Conservation (phyloP, 2,113 vertebrate species). For the Macroglossus sobrinus region DNA sequence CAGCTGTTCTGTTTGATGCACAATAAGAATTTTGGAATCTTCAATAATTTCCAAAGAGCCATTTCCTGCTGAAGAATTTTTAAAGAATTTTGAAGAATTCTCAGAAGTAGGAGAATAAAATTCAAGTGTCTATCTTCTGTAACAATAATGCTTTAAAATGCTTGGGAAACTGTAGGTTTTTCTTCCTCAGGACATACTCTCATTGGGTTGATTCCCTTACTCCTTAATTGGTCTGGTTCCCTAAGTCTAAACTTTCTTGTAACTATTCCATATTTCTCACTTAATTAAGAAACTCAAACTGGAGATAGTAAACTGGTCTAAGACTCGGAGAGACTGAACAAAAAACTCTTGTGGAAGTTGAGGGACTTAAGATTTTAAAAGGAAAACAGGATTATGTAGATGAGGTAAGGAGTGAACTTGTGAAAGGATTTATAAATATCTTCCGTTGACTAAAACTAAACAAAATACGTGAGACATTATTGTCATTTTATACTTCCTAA, state of each 20-base stretch:
- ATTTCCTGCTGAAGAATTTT: not conserved
- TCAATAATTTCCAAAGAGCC: not conserved
- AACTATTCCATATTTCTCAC: not conserved
- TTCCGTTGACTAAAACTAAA: not conserved
- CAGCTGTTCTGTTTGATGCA: not conserved
- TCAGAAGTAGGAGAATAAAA: not conserved
- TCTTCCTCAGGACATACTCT: not conserved
- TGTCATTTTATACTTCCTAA: not conserved
- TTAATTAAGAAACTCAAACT: not conserved
- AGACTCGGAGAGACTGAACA: not conserved
- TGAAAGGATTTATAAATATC: not conserved
- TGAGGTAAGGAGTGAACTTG: not conserved
- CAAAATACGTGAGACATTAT: not conserved
- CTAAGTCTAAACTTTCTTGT: not conserved
- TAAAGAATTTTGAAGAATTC: no score
- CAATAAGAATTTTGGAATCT: not conserved
- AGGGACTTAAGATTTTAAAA: not conserved
- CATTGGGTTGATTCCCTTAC: not conserved
- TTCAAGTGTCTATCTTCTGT: not conserved
- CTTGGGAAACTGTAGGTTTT: not conserved
- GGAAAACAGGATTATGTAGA: not conserved
- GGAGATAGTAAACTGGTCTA: not conserved
- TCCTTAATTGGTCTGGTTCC: not conserved
- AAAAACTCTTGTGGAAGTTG: not conserved
- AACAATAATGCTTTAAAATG: not conserved